phyloP scores from a whole-genome alignment of 1,140 invertebrate species.

The Drosophila trapezifrons region DNA sequence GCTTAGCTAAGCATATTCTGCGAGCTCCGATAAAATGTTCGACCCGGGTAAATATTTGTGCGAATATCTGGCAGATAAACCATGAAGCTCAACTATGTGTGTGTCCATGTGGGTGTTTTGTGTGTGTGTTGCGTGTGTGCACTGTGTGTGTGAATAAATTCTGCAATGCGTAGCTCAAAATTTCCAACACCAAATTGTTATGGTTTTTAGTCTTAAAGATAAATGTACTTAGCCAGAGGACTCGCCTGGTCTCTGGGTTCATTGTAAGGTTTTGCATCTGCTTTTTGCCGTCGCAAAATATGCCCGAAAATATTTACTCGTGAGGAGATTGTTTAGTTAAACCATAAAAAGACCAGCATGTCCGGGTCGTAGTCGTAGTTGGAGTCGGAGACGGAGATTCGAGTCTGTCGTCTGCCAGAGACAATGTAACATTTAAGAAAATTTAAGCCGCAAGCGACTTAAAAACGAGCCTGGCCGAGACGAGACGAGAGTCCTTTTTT shows the following conservation, averaged over 20 bases:
- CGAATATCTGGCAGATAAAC: conserved; percentile 63
- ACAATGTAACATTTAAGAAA: conserved; percentile 80
- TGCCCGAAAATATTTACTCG: conserved; percentile 79
- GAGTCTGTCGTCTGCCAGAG: conserved; percentile 41
- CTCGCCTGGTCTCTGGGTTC: background rate
- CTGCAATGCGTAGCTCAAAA: conserved; percentile 75
- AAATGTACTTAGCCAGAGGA: conserved; percentile 50
- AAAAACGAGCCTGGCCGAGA: conserved; percentile 64
- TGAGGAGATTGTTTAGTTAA: conserved; percentile 78
- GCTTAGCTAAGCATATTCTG: conserved; percentile 60
- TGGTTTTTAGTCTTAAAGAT: conserved; percentile 65
- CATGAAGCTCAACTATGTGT: conserved; percentile 43
- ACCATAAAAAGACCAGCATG: conserved; percentile 76
- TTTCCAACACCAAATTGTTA: conserved; percentile 77
- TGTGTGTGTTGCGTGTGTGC: conserved; percentile 7
- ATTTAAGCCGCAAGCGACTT: conserved; percentile 79
- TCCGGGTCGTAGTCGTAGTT: conserved; percentile 6
- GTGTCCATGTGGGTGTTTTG: conserved; percentile 27
- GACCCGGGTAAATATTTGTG: conserved; percentile 69
- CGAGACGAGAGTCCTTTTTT: conserved; percentile 40
- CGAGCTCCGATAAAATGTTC: conserved; percentile 59
- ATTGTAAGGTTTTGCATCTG: conserved; percentile 34
- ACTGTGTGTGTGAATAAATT: conserved; percentile 45
- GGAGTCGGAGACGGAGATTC: background rate
- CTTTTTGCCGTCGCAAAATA: conserved; percentile 54